Conservation (phyloP, 30 jellyfish, hydroid and myxozoan species). For the Clytia hemisphaerica region DNA sequence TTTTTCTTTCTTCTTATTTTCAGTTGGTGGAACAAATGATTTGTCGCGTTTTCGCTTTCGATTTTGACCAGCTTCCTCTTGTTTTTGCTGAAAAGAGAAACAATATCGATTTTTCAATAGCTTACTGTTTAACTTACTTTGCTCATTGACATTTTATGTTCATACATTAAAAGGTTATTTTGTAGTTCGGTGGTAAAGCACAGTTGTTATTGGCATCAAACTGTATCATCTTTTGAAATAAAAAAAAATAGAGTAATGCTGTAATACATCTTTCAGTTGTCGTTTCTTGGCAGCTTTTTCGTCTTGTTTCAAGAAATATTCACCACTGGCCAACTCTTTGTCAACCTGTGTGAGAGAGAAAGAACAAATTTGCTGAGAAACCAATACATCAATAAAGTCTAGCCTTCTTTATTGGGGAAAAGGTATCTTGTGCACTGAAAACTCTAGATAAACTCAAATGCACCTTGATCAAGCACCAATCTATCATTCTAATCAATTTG, state of each 20-base stretch:
- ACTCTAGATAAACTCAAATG: background rate
- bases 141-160: no score
- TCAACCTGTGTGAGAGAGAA: conserved; percentile 44
- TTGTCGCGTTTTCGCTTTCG: conserved; percentile 53
- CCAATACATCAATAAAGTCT: no score
- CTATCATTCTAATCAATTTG: no score
- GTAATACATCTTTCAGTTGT: conserved; percentile 35
- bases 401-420: no score
- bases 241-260: background rate
- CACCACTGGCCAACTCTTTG: conserved; percentile 91
- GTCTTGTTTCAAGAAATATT: conserved; percentile 78
- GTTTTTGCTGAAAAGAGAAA: conserved; percentile 50
- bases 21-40: conserved; percentile 77
- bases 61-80: conserved; percentile 52
- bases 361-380: no score
- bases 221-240: background rate
- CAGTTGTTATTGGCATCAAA: background rate
- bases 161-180: no score
- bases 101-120: background rate
- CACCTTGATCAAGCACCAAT: background rate
- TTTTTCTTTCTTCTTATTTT: conserved; percentile 33
- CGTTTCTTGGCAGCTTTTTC: conserved; percentile 45
- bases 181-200: no score
- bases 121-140: no score
- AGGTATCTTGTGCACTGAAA: no score